Evolutionary conservation across 53 echinoderm and acorn worm genomes (phyloP).

Genomic region (Patiria pectinifera): DNA sequence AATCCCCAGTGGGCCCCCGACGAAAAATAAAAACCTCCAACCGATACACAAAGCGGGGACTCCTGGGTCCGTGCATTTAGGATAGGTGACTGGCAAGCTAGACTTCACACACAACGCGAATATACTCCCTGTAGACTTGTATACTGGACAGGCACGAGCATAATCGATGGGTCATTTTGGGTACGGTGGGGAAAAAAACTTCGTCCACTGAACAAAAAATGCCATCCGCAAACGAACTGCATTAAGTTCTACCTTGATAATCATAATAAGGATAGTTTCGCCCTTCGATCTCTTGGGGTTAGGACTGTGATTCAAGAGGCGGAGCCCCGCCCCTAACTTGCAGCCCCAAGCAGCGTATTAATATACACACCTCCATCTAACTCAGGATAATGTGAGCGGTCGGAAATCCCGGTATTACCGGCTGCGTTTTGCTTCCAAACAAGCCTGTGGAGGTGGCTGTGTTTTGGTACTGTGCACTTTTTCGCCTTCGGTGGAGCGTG

Average conservation of each 20-base stretch:
- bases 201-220: background rate
- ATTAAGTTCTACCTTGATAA: background rate
- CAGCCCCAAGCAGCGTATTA: conserved; percentile 60
- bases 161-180: conserved; percentile 28
- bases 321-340: conserved; percentile 35
- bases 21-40: conserved; percentile 3
- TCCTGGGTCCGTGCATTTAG: conserved; percentile 18
- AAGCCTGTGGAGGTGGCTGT: conserved; percentile 58
- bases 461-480: conserved; percentile 67
- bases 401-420: conserved; percentile 62
- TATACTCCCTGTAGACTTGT: background rate
- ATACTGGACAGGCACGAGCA: background rate
- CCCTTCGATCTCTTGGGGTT: background rate
- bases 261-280: background rate
- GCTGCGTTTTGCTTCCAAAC: conserved; percentile 59
- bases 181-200: background rate
- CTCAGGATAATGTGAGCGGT: conserved; percentile 41
- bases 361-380: conserved; percentile 11
- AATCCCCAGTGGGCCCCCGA: conserved; percentile 22
- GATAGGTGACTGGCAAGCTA: conserved; percentile 19
- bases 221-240: background rate
- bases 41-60: conserved; percentile 2
- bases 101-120: background rate
- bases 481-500: conserved; percentile 60
- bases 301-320: background rate